Percentiles rank a stretch among this genome's conserved stretches.
phyloP scores from a whole-genome alignment of 2,113 vertebrate genomes.

The Opisthocomus hoazin region DNA sequence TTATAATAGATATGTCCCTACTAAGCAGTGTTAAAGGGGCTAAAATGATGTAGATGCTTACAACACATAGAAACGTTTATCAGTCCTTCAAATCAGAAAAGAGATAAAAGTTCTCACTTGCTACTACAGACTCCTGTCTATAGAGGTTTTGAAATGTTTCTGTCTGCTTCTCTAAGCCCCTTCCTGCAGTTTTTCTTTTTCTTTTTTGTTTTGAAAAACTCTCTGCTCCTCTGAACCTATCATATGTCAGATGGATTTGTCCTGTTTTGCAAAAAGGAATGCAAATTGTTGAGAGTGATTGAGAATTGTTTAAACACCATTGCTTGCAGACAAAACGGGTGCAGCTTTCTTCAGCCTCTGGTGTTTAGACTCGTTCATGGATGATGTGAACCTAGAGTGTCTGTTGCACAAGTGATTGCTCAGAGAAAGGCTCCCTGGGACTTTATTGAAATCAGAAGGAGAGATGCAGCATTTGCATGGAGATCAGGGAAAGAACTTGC shows the following conservation, averaged over 20 bases:
- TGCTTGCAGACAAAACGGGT: neutral
- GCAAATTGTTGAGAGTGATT: neutral
- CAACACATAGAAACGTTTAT: neutral
- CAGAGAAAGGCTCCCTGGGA: neutral
- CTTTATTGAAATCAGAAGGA: neutral
- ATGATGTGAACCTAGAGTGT: neutral
- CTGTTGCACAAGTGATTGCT: neutral
- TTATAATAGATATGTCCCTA: neutral
- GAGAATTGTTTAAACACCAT: neutral
- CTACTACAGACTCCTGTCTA: neutral
- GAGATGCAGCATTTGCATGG: neutral
- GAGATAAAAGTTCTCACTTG: neutral
- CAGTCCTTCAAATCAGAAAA: neutral
- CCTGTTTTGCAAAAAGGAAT: neutral
- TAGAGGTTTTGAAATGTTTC: neutral
- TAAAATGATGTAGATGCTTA: neutral
- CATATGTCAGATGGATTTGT: neutral
- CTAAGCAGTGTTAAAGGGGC: neutral
- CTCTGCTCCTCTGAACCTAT: neutral
- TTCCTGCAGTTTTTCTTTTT: neutral
- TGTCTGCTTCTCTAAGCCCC: neutral
- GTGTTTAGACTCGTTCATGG: neutral
- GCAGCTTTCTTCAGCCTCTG: neutral
- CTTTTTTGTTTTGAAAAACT: neutral
- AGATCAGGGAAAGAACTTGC: neutral